phyloP scores from a whole-genome alignment of 2,113 vertebrate species.

The Rhinoderma darwinii region DNA sequence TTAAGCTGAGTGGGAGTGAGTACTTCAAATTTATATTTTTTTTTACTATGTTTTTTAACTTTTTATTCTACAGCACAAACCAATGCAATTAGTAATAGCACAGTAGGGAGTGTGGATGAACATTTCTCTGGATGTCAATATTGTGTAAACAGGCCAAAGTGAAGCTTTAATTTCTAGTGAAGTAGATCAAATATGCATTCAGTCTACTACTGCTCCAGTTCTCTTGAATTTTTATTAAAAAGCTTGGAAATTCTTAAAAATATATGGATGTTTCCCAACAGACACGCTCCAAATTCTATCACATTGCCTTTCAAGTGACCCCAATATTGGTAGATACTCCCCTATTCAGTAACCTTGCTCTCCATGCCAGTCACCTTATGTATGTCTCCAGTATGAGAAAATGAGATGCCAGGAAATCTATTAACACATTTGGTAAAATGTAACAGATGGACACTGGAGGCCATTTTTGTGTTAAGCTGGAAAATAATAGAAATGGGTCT shows the following conservation, averaged over 20 bases:
- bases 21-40: neutral
- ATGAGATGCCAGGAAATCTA: slow-evolving; percentile 87
- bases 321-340: slow-evolving; percentile 68
- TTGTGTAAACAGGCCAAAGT: neutral
- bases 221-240: neutral
- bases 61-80: neutral
- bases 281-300: slow-evolving; percentile 78
- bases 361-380: slow-evolving; percentile 78
- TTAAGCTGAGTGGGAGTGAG: too few species aligned
- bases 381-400: slow-evolving; percentile 84
- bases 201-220: neutral
- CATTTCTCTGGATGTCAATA: neutral
- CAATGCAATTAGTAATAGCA: neutral
- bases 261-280: slow-evolving; percentile 55
- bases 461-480: slow-evolving; percentile 63
- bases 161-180: neutral
- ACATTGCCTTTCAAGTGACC: slow-evolving; percentile 80
- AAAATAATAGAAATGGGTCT: slow-evolving; percentile 66
- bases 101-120: neutral
- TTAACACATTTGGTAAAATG: slow-evolving; percentile 84
- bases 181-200: neutral
- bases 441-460: slow-evolving; percentile 71
- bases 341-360: slow-evolving; percentile 75
- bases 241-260: neutral
- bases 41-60: neutral